Evolutionary conservation across 2,888 invertebrate genomes (phyloP).

Genomic region (Urechis unicinctus): DNA sequence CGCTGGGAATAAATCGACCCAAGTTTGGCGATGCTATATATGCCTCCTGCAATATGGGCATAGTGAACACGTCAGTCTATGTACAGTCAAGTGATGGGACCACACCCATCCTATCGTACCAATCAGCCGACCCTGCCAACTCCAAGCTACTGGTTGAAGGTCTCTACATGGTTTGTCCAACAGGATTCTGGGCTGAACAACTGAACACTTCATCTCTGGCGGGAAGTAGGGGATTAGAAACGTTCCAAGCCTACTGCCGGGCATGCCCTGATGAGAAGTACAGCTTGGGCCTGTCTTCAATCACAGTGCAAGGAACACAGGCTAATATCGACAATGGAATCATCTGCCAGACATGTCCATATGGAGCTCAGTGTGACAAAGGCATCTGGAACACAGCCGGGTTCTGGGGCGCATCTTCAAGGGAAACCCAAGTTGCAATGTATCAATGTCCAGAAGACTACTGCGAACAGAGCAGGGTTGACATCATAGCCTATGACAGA

Average conservation of each 20-base stretch:
- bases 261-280: constrained; percentile 8
- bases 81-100: background rate
- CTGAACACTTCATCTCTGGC: constrained; percentile 6
- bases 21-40: constrained; percentile 7
- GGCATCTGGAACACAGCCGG: constrained; percentile 9
- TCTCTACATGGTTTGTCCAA: constrained; percentile 3
- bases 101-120: constrained; percentile 6
- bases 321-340: background rate
- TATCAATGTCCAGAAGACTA: constrained; percentile 16
- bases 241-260: constrained; percentile 7
- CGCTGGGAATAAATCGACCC: background rate
- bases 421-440: constrained; percentile 6
- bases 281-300: constrained; percentile 2
- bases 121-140: constrained; percentile 6
- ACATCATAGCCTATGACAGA: background rate
- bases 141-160: background rate
- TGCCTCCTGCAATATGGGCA: constrained; percentile 7
- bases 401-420: constrained; percentile 10
- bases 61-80: background rate
- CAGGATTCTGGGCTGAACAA: constrained; percentile 1
- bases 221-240: constrained; percentile 2
- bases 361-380: constrained; percentile 7
- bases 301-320: background rate
- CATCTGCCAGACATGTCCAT: constrained; percentile 6
- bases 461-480: constrained; percentile 4